Evolutionary conservation across 2,113 vertebrate genomes (phyloP).

Genomic region (Hiodon tergisus): DNA sequence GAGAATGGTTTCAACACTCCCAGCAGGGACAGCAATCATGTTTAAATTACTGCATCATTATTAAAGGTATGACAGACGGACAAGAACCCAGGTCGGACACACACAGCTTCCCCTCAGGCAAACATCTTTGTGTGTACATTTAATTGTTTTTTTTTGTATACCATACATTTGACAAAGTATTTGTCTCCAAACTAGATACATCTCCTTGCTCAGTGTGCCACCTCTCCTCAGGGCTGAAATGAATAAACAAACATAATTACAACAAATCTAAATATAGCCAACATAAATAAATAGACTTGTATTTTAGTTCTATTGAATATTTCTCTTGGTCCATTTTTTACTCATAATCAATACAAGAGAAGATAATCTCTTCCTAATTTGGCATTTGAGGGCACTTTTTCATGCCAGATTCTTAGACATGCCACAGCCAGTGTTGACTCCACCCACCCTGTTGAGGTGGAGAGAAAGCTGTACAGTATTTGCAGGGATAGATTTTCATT

Average conservation of each 20-base stretch:
- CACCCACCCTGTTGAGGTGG: too few species aligned
- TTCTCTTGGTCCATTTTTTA: background rate
- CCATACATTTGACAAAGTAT: slow-evolving; percentile 46
- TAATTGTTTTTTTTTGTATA: slow-evolving; percentile 38
- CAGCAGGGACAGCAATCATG: background rate
- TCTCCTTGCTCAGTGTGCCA: slow-evolving; percentile 44
- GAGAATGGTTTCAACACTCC: background rate
- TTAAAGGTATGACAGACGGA: background rate
- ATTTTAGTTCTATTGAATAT: background rate
- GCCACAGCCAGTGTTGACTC: background rate
- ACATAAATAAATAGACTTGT: background rate
- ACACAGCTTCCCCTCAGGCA: background rate
- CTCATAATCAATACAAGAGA: background rate
- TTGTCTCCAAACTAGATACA: slow-evolving; percentile 32
- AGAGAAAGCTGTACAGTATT: too few species aligned
- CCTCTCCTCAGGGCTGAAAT: slow-evolving; percentile 33
- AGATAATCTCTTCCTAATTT: background rate
- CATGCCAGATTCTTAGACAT: background rate
- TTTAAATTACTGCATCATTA: background rate
- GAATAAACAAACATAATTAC: background rate
- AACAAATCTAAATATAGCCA: too few species aligned
- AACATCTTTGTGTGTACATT: slow-evolving; percentile 31
- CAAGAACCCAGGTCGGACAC: background rate
- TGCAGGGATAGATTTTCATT: too few species aligned
- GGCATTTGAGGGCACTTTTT: background rate